phyloP scores from a whole-genome alignment of 2,888 invertebrate genomes.

The Cephus pulcher region DNA sequence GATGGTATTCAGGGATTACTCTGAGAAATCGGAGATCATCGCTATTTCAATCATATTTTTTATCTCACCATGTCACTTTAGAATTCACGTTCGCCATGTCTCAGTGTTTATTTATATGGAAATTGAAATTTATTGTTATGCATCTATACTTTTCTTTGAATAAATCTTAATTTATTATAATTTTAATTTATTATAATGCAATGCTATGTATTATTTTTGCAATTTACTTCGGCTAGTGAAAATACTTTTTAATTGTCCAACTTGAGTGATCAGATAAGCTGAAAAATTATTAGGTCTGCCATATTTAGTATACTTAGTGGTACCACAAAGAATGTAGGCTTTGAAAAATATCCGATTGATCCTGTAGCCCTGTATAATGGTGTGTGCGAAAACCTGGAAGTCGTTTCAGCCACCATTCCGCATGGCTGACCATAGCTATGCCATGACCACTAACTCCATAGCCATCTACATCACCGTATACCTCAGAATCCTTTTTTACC shows the following conservation, averaged over 20 bases:
- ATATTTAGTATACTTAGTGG: no score
- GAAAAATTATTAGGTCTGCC: no score
- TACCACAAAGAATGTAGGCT: no score
- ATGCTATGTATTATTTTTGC: neutral
- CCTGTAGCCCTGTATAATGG: neutral
- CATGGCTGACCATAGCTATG: constrained; percentile 57
- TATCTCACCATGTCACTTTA: neutral
- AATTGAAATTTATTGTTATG: neutral
- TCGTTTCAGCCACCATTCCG: constrained; percentile 47
- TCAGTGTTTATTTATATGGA: neutral
- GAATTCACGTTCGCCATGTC: neutral
- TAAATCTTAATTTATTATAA: neutral
- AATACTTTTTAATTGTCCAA: no score
- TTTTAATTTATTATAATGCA: neutral
- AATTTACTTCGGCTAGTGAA: no score
- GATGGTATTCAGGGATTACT: neutral
- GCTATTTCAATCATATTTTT: neutral
- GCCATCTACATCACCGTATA: neutral
- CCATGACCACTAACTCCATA: constrained; percentile 39
- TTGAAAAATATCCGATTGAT: neutral
- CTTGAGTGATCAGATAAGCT: no score
- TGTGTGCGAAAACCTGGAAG: constrained; percentile 46
- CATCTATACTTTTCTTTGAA: neutral
- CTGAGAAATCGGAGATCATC: neutral
- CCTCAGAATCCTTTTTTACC: constrained; percentile 6